Base-by-base conservation (phyloP, 2,113 vertebrate genomes). In the Trachemys scripta region DNA sequence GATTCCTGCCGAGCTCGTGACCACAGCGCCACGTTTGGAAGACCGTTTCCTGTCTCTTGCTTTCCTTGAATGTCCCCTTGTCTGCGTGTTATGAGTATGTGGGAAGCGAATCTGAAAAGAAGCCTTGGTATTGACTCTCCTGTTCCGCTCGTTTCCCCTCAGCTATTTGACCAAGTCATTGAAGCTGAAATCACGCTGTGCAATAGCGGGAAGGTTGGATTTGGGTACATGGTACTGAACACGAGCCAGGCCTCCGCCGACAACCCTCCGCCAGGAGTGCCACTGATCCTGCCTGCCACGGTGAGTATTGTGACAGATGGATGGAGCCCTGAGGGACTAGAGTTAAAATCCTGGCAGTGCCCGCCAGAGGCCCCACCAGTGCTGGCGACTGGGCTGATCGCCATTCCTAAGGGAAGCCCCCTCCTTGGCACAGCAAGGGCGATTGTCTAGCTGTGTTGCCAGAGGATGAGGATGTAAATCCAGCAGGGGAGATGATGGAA, bases 151-250 rank as follows among this genome's bases (percentile, higher is more conserved):
- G 29, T 49, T 50, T 82, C 54, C 62, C 72, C 51, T 2, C 88
- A 97, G 99, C 87, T 98, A 25, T 99, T 99, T 91, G 97, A 99
- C 24, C 89, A 97, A 5, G 90, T 99, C 47, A 94, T 54, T 0
- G 89, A 99, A 93, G 96, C 91, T 6, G 93, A 98, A 51, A 50
- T 99, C 79, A 98, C 91, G 8, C 97, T 99, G 82, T 97, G 2
- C 42, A 99, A 99, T 94, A 98, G 90, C 0, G 98, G 99, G 11
- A 98, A 98, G 25, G 91, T 99, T 7, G 95, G 98, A 59, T 99
- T 99, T 92, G 92, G 96, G 47, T 99, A 98, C 84, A 88, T 22
- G 38, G 97, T 98, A 65, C 93, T 97, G 14, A 92, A 81, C 8
- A 57, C 85, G 13, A 59, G 92, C 76, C 1, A 6, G 10, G 90